Evolutionary conservation across 92 coral and sea anemone species (phyloP).

Genomic region (Desmophyllum pertusum): DNA sequence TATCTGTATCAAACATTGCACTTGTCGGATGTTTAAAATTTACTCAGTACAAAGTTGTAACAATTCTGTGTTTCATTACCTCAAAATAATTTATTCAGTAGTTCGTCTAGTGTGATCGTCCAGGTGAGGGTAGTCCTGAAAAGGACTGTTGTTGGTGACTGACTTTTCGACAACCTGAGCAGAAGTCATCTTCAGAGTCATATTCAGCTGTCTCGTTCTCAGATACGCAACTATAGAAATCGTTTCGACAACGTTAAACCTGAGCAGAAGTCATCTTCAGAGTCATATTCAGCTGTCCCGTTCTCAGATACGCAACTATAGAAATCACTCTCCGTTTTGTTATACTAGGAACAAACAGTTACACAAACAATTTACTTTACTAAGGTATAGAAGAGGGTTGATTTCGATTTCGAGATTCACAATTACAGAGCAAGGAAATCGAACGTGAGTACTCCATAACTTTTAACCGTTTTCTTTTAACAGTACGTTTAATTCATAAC

Average conservation of each 20-base stretch:
- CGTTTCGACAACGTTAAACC: too few relatives aligned
- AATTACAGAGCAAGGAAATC: neutral
- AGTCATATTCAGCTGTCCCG: neutral
- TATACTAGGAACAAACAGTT: neutral
- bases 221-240: neutral
- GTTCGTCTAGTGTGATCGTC: too few relatives aligned
- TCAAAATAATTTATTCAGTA: neutral
- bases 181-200: too few relatives aligned
- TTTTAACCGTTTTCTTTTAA: neutral
- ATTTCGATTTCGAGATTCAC: neutral
- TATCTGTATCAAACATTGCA: neutral
- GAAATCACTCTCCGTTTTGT: neutral
- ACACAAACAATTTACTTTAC: constrained; percentile 4
- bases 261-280: too few relatives aligned
- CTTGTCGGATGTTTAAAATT: neutral
- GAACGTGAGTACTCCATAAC: neutral
- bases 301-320: neutral
- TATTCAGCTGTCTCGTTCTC: neutral
- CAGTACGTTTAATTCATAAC: too few relatives aligned
- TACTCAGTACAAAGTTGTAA: neutral
- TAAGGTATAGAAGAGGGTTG: neutral
- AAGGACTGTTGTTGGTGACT: too few relatives aligned
- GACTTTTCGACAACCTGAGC: too few relatives aligned
- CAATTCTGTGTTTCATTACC: neutral
- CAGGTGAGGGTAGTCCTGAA: too few relatives aligned